These are phyloP conservation scores for Callocephalon fimbriatum DNA, from an alignment of 2,113 vertebrate species.

Conservation along the genomic window DNA sequence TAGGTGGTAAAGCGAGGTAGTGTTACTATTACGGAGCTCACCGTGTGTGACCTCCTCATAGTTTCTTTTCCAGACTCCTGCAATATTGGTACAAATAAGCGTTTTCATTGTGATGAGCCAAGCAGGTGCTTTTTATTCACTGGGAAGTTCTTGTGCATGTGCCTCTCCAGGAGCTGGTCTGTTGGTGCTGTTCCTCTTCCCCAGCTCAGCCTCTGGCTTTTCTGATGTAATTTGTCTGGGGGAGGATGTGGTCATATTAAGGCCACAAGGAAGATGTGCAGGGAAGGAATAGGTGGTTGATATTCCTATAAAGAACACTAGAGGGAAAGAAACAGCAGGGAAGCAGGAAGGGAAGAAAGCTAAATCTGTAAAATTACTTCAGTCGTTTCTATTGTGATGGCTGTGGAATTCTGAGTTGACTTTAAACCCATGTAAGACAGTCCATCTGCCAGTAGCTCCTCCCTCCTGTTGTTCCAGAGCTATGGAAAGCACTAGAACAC, in stretches of 20 bases:
- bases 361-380: slow-evolving; percentile 29
- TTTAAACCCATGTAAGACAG: neutral
- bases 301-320: neutral
- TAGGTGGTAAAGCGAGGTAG: neutral
- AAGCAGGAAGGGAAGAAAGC: slow-evolving; percentile 7
- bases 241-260: slow-evolving; percentile 56
- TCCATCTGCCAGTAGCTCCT: neutral
- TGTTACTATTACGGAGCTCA: neutral
- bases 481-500: neutral
- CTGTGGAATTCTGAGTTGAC: neutral
- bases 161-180: neutral
- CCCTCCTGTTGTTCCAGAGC: neutral
- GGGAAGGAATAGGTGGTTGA: neutral
- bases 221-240: neutral
- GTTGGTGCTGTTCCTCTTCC: neutral
- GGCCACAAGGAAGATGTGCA: neutral
- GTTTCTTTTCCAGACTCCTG: neutral
- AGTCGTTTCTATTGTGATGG: slow-evolving; percentile 34
- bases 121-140: neutral
- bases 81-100: no score
- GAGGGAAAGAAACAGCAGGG: slow-evolving; percentile 43
- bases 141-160: fast-evolving
- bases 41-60: neutral
- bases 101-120: fast-evolving
- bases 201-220: neutral